Evolutionary conservation across 2,113 vertebrate genomes (phyloP).

Genomic region (Sander lucioperca): DNA sequence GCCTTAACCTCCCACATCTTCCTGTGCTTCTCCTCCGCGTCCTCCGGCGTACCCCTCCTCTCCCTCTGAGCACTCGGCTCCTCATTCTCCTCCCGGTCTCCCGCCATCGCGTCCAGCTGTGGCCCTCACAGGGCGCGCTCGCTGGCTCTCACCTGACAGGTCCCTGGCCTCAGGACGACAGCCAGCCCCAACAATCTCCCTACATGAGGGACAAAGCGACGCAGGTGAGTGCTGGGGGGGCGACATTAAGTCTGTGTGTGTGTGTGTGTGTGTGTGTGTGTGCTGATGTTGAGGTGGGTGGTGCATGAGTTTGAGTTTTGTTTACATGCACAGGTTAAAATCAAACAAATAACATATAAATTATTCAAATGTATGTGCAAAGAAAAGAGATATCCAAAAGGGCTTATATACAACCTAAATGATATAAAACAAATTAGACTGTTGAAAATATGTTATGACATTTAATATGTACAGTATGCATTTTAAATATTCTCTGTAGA

Average conservation of each 20-base stretch:
- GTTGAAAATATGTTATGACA: too few species aligned
- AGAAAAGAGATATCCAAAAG: too few species aligned
- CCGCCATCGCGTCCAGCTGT: slow-evolving; percentile 86
- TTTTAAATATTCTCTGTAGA: too few species aligned
- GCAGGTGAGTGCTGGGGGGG: slow-evolving; percentile 86
- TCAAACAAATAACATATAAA: not conserved
- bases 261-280: too few species aligned
- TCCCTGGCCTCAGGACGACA: slow-evolving; percentile 96
- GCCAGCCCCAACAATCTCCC: slow-evolving; percentile 88
- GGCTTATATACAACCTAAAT: not conserved
- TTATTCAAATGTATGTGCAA: not conserved
- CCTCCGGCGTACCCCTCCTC: not conserved
- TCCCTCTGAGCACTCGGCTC: slow-evolving; percentile 41
- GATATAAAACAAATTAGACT: too few species aligned
- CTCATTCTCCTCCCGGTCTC: slow-evolving; percentile 73
- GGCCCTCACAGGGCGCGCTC: slow-evolving; percentile 92
- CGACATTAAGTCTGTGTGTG: too few species aligned
- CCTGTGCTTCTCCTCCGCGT: slow-evolving; percentile 22
- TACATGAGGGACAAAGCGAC: slow-evolving; percentile 99
- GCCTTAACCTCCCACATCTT: slow-evolving; percentile 64
- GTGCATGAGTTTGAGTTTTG: not conserved
- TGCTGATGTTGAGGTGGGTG: too few species aligned
- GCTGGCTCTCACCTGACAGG: slow-evolving; percentile 94
- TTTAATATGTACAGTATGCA: too few species aligned
- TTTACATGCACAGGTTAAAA: not conserved